These are phyloP conservation scores for Epinotia brunnichana DNA, from an alignment of 2,888 invertebrate species.

Conservation along the genomic window DNA sequence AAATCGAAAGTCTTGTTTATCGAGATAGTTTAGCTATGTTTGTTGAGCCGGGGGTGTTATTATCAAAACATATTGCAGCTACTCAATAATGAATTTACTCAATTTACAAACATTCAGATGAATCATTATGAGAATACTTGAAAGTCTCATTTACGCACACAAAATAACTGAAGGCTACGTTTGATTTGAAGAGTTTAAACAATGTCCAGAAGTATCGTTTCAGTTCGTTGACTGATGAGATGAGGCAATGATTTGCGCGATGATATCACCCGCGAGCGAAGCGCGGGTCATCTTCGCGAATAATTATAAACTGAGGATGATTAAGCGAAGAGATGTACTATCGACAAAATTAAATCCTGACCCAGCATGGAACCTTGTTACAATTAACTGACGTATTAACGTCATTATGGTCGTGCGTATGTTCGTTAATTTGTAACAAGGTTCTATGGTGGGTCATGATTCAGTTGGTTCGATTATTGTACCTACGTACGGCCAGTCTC, in stretches of 20 bases:
- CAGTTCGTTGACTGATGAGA: constrained; percentile 41
- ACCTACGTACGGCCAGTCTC: background rate
- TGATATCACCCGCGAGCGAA: constrained; percentile 32
- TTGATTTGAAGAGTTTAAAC: constrained; percentile 3
- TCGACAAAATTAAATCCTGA: too few species aligned
- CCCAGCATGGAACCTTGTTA: too few species aligned
- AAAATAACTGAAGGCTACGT: background rate
- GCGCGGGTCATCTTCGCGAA: constrained; percentile 27
- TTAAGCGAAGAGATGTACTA: constrained; percentile 23
- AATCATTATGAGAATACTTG: constrained; percentile 13
- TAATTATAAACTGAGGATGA: constrained; percentile 38
- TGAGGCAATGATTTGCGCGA: constrained; percentile 41
- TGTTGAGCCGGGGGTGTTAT: too few species aligned
- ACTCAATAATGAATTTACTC: background rate
- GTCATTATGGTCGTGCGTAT: too few species aligned
- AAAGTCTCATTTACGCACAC: background rate
- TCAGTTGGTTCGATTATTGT: too few species aligned
- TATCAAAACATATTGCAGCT: too few species aligned
- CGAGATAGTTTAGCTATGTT: too few species aligned
- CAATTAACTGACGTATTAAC: too few species aligned
- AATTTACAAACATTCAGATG: background rate
- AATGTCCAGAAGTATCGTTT: constrained; percentile 17
- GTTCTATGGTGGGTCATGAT: too few species aligned
- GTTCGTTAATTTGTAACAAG: too few species aligned
- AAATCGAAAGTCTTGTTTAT: too few species aligned